Base-by-base conservation (phyloP, 2,888 invertebrate species). In the Falcaria lacertinaria region DNA sequence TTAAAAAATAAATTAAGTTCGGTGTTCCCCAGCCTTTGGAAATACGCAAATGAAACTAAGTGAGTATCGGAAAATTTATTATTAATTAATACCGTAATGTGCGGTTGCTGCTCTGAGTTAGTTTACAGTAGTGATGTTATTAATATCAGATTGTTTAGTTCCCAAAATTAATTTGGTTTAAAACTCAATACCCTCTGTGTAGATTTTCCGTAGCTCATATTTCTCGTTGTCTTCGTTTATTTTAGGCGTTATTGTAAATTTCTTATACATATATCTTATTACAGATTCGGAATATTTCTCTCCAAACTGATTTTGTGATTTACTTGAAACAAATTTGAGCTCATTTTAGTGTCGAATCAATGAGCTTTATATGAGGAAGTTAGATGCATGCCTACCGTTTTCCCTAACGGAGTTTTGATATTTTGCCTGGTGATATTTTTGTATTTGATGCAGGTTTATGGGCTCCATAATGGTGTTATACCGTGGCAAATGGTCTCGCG, bases 391-490 rank as follows among this genome's bases (percentile, higher is more conserved):
- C 22, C 22, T 22, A 2, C 7, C 22, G 22, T 22, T 22, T 22
- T 22, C 7, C 22, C 2, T 22, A 22, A 22, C 1, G 22, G 3
- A 6, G 7, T 22, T 22, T 22, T 22, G 22, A 22, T 22, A 2
- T 22, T 22, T 22, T 6, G 6, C 22, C 7, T 2, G 22, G 7
- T 22, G 1, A 22, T 22, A 2, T 22, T 22, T 22, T 22, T 22
- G 22, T 22, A 6, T 6, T 22, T 22, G 5, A 22, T 22, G 5
- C 7, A 6, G 5, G 6, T 22, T 22, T 60, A 60, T 50, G 52
- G 45, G 43, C 39, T 38, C 50, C 19, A 37, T 52, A 54, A 51
- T 58, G 42, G 33, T 56, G 7, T 7, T 5, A 22, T 60, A 48
- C 57, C 60, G 57, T 52, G 51, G 37, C 52, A 22, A 22, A 22